Percentiles rank a stretch among this genome's conserved stretches.
These are phyloP conservation scores for Eilema depressum DNA, from an alignment of 2,888 invertebrate species.

Conservation along the genomic window DNA sequence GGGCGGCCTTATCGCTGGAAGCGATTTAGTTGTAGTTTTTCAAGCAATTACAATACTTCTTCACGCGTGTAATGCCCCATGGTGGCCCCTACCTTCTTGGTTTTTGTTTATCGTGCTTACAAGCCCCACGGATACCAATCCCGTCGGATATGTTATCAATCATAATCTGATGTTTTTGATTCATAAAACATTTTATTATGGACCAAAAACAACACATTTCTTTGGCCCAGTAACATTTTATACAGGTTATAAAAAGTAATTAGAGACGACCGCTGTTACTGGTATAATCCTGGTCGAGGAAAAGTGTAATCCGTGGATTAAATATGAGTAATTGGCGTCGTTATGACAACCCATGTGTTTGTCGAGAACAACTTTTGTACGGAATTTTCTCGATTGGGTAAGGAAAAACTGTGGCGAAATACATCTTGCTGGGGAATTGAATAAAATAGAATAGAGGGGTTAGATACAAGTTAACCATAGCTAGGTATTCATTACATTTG, in stretches of 20 bases:
- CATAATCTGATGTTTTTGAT: no score
- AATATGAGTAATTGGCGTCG: slow-evolving; percentile 66
- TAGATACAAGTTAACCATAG: background rate
- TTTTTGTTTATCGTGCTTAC: no score
- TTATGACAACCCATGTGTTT: slow-evolving; percentile 51
- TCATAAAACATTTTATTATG: no score
- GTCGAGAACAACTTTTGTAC: slow-evolving; percentile 29
- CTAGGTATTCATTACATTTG: slow-evolving; percentile 1
- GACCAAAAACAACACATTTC: background rate
- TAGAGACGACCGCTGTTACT: slow-evolving; percentile 51
- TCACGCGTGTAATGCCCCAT: no score
- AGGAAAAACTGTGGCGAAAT: slow-evolving; percentile 32
- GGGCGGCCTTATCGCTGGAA: no score
- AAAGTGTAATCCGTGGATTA: slow-evolving; percentile 61
- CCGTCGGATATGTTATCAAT: no score
- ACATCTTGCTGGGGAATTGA: slow-evolving; percentile 7
- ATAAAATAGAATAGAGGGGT: slow-evolving; percentile 13
- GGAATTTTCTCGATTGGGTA: slow-evolving; percentile 22
- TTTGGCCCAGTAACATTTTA: background rate
- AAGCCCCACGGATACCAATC: no score
- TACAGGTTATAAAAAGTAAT: slow-evolving; percentile 60
- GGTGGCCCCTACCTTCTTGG: no score
- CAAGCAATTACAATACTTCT: no score
- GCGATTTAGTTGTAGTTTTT: no score
- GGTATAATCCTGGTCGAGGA: slow-evolving; percentile 56